phyloP scores from a whole-genome alignment of 2,888 invertebrate genomes.

The Trissolcus brochymenae region DNA sequence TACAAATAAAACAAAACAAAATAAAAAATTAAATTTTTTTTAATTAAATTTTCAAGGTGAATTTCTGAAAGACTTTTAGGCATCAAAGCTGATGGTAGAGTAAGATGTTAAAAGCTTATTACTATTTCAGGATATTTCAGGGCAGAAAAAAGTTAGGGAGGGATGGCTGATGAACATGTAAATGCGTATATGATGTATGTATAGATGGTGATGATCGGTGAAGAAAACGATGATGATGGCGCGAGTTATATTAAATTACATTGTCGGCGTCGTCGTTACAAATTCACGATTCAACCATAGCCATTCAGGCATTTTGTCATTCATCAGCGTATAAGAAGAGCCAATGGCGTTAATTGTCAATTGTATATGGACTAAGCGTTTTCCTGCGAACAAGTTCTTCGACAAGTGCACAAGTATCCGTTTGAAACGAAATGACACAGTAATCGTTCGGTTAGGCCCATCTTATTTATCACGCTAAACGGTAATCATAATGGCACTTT shows the following conservation, averaged over 20 bases:
- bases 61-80: slow-evolving; percentile 64
- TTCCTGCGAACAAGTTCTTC: too few relatives aligned
- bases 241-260: slow-evolving; percentile 40
- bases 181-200: slow-evolving; percentile 31
- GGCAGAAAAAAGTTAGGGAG: background rate
- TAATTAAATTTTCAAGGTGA: slow-evolving; percentile 45
- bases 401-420: background rate
- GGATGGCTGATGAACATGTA: slow-evolving; percentile 6
- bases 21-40: too few relatives aligned
- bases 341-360: slow-evolving; percentile 54
- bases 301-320: slow-evolving; percentile 51
- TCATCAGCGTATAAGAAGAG: slow-evolving; percentile 39
- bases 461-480: too few relatives aligned
- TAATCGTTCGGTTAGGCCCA: background rate
- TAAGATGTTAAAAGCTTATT: too few relatives aligned
- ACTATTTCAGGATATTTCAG: too few relatives aligned
- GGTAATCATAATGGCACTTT: too few relatives aligned
- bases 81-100: slow-evolving; percentile 63
- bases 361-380: slow-evolving; percentile 19
- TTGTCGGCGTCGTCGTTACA: slow-evolving; percentile 61
- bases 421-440: background rate
- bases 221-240: slow-evolving; percentile 39
- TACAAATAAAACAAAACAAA: too few relatives aligned
- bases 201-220: slow-evolving; percentile 48
- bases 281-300: slow-evolving; percentile 75